These are phyloP conservation scores for Lathamus discolor DNA, from an alignment of 2,113 vertebrate genomes.

Conservation along the genomic window DNA sequence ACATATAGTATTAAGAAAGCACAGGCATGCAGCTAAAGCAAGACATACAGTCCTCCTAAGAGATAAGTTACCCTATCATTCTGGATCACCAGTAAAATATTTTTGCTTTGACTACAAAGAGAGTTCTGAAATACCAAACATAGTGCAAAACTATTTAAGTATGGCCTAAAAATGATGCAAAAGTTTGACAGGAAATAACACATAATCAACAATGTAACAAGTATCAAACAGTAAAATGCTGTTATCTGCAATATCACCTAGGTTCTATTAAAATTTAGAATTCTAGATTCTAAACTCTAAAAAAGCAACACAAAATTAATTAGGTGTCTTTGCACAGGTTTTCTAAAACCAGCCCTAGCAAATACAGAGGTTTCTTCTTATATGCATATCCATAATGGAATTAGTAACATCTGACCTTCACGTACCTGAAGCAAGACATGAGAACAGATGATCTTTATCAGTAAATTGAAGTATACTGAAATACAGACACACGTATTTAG, in stretches of 20 bases:
- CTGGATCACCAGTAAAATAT: not conserved
- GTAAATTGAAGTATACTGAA: not conserved
- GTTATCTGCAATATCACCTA: not conserved
- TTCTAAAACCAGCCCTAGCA: not conserved
- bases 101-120: not conserved
- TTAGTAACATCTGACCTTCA: not conserved
- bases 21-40: not conserved
- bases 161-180: not conserved
- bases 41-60: not conserved
- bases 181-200: not conserved
- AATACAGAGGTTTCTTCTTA: not conserved
- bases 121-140: not conserved
- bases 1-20: not conserved
- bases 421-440: not conserved
- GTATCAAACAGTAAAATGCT: not conserved
- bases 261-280: not conserved
- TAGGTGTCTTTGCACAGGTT: not conserved
- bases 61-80: not conserved
- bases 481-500: not conserved
- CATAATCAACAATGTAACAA: not conserved
- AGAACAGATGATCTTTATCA: not conserved
- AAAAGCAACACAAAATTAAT: not conserved
- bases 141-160: not conserved
- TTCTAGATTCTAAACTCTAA: not conserved
- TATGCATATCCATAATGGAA: not conserved